These are phyloP conservation scores for Lucifuga dentata DNA, from an alignment of 2,113 vertebrate species.

Conservation along the genomic window DNA sequence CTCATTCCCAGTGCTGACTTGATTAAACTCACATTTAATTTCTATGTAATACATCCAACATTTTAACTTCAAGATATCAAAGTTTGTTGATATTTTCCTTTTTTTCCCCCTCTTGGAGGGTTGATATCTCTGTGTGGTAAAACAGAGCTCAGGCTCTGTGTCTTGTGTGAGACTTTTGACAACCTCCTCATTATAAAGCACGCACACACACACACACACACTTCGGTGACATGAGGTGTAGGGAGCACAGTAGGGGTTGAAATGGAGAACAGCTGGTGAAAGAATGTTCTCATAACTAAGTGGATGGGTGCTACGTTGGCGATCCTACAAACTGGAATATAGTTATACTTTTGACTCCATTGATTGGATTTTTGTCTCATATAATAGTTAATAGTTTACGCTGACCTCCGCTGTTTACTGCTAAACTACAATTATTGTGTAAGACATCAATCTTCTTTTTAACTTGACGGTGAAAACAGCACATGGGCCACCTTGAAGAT, in stretches of 20 bases:
- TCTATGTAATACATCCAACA: no score
- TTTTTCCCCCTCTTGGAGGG: not conserved
- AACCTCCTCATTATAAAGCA: conserved; percentile 16
- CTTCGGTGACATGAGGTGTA: conserved; percentile 29
- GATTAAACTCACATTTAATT: not conserved
- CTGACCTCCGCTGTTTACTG: conserved; percentile 5
- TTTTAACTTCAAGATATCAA: no score
- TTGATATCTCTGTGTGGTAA: conserved; percentile 16
- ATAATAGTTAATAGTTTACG: conserved; percentile 5
- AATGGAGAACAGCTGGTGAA: conserved; percentile 77
- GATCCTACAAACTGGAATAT: not conserved
- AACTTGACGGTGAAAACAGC: not conserved
- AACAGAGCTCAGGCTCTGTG: not conserved
- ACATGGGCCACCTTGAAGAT: conserved; percentile 35
- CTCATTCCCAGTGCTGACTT: not conserved
- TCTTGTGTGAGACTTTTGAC: conserved; percentile 24
- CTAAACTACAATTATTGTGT: not conserved
- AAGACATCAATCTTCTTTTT: not conserved
- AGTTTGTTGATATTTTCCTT: conserved; percentile 2
- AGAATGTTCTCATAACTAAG: conserved; percentile 64
- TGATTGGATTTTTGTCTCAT: conserved; percentile 2
- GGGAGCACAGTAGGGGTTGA: conserved; percentile 48
- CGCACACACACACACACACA: conserved; percentile 10
- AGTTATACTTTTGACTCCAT: conserved; percentile 8
- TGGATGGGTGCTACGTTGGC: conserved; percentile 23